Percentiles rank a stretch among this genome's conserved stretches.
phyloP scores from a whole-genome alignment of 2,888 invertebrate genomes.

The Aplocera efformata region DNA sequence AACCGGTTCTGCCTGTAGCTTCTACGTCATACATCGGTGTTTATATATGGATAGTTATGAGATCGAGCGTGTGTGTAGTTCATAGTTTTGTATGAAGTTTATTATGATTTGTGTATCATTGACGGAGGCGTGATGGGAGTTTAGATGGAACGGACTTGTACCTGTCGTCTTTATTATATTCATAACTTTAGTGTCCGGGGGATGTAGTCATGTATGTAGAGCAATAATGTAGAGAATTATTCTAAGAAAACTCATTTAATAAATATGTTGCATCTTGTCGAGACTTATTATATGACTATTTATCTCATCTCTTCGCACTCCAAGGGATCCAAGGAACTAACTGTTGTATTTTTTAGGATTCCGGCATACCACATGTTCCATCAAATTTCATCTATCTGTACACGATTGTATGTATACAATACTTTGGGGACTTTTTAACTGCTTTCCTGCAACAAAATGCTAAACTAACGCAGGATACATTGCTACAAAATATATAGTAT shows the following conservation, averaged over 20 bases:
- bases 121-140: constrained; percentile 62
- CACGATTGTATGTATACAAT: too few species aligned
- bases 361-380: too few species aligned
- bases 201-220: constrained; percentile 26
- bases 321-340: too few species aligned
- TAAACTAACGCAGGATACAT: too few species aligned
- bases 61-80: constrained; percentile 34
- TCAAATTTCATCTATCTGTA: too few species aligned
- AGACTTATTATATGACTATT: neutral
- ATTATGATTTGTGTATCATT: constrained; percentile 72
- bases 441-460: too few species aligned
- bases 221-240: constrained; percentile 17
- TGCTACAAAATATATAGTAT: too few species aligned
- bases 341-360: too few species aligned
- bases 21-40: constrained; percentile 68
- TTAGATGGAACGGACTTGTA: constrained; percentile 51
- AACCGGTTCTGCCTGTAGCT: constrained; percentile 72
- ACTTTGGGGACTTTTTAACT: too few species aligned
- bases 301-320: too few species aligned
- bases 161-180: constrained; percentile 53
- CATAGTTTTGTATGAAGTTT: constrained; percentile 65
- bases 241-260: constrained; percentile 10
- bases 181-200: constrained; percentile 40
- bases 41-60: constrained; percentile 63
- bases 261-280: constrained; percentile 6